Conservation (phyloP, 2,797 vertebrate genomes). For the Sarcoramphus papa region DNA sequence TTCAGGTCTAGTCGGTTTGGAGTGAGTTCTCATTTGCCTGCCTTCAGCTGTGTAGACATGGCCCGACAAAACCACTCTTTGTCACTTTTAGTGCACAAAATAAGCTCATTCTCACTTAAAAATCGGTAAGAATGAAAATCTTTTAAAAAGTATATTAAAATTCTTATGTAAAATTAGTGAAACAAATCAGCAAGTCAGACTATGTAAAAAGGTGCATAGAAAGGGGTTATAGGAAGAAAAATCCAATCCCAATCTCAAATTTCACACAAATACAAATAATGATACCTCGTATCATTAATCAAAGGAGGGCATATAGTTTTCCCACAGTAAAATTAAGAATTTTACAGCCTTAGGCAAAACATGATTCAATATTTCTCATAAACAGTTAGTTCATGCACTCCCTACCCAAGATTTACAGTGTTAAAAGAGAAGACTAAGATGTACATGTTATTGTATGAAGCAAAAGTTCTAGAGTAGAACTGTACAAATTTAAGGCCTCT, state of each 20-base stretch:
- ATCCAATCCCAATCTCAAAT: neutral
- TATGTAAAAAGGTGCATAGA: neutral
- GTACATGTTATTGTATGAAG: neutral
- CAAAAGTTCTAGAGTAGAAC: neutral
- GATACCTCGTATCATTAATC: neutral
- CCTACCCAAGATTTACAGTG: neutral
- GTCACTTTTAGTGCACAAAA: neutral
- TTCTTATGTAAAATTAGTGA: neutral
- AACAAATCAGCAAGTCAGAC: neutral
- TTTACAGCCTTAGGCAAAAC: neutral
- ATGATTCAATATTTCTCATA: neutral
- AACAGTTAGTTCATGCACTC: neutral
- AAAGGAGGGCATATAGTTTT: fast-evolving
- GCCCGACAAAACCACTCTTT: neutral
- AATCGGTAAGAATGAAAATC: neutral
- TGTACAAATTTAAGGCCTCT: neutral
- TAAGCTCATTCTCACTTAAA: neutral
- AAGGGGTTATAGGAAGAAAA: neutral
- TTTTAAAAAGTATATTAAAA: neutral
- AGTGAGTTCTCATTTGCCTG: neutral
- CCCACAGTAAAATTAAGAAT: neutral
- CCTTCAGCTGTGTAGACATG: neutral
- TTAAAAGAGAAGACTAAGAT: neutral
- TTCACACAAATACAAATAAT: neutral
- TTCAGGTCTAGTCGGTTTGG: conserved; percentile 33